These are phyloP conservation scores for Pica pica DNA, from an alignment of 2,113 vertebrate species.

Conservation along the genomic window DNA sequence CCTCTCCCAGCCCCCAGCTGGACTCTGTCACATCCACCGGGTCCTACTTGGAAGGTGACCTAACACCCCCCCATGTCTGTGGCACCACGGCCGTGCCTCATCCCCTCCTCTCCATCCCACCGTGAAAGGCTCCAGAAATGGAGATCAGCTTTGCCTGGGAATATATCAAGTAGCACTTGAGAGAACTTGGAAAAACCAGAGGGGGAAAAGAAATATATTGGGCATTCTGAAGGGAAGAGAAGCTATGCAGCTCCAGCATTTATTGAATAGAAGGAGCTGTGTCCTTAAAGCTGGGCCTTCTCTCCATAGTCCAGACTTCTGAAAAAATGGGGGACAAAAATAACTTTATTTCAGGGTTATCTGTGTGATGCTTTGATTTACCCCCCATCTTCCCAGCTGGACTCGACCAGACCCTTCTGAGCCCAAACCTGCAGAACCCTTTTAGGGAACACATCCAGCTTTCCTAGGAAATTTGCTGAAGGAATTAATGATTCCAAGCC, in stretches of 20 bases:
- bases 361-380: not conserved
- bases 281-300: not conserved
- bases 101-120: not conserved
- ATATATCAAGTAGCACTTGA: not conserved
- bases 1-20: not conserved
- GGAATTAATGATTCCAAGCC: not conserved
- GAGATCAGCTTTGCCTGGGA: not conserved
- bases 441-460: not conserved
- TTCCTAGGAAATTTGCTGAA: not conserved
- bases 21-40: fast-evolving
- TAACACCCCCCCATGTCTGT: not conserved
- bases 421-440: not conserved
- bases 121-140: not conserved
- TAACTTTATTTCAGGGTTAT: not conserved
- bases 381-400: not conserved
- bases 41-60: not conserved
- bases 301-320: not conserved
- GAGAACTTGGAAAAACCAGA: not conserved
- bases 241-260: not conserved
- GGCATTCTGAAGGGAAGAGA: not conserved
- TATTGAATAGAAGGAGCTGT: not conserved
- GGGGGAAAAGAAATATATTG: not conserved
- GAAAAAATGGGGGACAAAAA: not conserved
- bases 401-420: not conserved
- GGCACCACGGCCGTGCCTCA: not conserved